Evolutionary conservation across 2,888 invertebrate genomes (phyloP).

Genomic region (Marronus borbonicus): DNA sequence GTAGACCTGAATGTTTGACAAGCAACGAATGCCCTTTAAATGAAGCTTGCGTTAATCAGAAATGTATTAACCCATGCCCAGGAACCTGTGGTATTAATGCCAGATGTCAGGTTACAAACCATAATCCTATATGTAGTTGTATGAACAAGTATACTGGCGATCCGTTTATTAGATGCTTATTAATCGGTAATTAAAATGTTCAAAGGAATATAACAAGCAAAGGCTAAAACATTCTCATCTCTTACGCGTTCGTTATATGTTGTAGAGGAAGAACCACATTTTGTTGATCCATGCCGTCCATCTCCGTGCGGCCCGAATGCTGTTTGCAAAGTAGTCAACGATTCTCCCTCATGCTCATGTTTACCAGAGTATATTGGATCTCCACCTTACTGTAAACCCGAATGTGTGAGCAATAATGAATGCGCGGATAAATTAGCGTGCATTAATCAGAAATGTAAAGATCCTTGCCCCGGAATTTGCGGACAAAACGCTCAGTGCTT

Average conservation of each 20-base stretch:
- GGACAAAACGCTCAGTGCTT: conserved; percentile 74
- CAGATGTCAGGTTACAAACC: conserved; percentile 81
- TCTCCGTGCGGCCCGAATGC: conserved; percentile 79
- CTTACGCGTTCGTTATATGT: conserved; percentile 9
- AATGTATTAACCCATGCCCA: conserved; percentile 84
- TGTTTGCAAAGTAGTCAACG: conserved; percentile 77
- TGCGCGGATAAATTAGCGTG: conserved; percentile 81
- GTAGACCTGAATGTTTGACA: conserved; percentile 81
- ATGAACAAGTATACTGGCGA: conserved; percentile 78
- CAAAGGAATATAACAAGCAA: no score
- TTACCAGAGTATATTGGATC: conserved; percentile 80
- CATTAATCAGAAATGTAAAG: conserved; percentile 81
- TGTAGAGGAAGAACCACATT: conserved; percentile 57
- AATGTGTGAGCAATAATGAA: conserved; percentile 83
- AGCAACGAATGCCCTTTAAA: conserved; percentile 80
- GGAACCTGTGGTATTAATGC: conserved; percentile 84
- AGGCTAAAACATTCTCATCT: no score
- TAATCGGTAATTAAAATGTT: conserved; percentile 61
- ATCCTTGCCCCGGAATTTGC: conserved; percentile 77
- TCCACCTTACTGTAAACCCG: conserved; percentile 84
- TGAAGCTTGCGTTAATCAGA: conserved; percentile 81
- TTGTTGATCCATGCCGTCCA: conserved; percentile 73
- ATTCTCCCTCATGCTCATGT: conserved; percentile 80
- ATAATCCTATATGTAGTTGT: conserved; percentile 83
- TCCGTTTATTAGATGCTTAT: conserved; percentile 76